phyloP scores from a whole-genome alignment of 2,113 vertebrate species.

The Puffinus mauretanicus region DNA sequence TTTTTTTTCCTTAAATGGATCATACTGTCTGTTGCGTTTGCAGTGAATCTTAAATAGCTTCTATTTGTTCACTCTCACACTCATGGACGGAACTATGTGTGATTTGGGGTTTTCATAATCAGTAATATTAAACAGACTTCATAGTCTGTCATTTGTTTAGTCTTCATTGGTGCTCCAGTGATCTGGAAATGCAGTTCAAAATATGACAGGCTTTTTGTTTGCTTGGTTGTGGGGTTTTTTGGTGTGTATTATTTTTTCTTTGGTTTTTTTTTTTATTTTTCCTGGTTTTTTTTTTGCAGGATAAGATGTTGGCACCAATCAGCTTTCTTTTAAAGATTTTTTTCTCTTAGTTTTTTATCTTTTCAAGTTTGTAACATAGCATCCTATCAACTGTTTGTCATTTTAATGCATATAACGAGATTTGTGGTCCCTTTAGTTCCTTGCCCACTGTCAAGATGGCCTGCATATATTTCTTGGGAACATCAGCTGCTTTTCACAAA shows the following conservation, averaged over 20 bases:
- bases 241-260: background rate
- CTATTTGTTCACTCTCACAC: background rate
- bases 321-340: background rate
- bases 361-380: background rate
- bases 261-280: background rate
- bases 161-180: background rate
- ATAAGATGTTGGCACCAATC: background rate
- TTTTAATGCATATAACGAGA: background rate
- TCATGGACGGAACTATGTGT: background rate
- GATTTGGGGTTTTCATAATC: background rate
- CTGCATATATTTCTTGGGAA: background rate
- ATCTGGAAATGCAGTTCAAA: background rate
- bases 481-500: background rate
- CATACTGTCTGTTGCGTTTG: background rate
- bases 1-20: background rate
- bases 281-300: background rate
- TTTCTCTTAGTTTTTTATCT: background rate
- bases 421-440: background rate
- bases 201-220: background rate
- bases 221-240: background rate
- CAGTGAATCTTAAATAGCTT: background rate
- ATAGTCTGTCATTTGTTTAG: background rate
- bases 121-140: background rate
- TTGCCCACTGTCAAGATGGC: background rate
- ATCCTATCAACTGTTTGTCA: background rate